A percentile compares a stretch with the other conserved stretches of the same genome.
These are phyloP conservation scores for Bacillus rossius DNA, from an alignment of 1,140 invertebrate genomes.

Conservation along the genomic window DNA sequence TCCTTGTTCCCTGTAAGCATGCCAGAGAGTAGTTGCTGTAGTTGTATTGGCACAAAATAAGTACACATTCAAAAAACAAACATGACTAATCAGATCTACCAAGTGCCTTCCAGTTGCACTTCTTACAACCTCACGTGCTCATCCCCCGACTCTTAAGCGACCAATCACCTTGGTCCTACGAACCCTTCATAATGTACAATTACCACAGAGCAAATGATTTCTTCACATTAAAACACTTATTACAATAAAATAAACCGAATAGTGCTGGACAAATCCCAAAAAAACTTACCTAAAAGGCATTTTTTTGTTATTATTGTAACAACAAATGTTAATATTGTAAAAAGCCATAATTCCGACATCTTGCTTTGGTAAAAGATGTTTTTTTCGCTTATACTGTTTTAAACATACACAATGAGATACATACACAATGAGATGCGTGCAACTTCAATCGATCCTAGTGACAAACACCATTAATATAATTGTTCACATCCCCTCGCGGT, in stretches of 20 bases:
- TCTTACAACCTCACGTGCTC: neutral
- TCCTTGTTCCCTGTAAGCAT: neutral
- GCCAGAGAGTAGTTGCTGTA: neutral
- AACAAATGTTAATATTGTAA: too few species aligned
- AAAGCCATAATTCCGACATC: too few species aligned
- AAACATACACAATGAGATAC: too few species aligned
- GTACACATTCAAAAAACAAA: slow-evolving; percentile 13
- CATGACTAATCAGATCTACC: neutral
- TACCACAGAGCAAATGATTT: neutral
- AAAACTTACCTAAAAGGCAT: too few species aligned
- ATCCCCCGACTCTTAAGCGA: neutral
- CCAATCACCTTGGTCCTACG: neutral
- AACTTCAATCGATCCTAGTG: neutral
- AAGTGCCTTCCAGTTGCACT: neutral
- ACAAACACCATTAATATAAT: neutral
- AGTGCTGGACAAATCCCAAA: too few species aligned
- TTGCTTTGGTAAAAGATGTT: too few species aligned
- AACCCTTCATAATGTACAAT: neutral
- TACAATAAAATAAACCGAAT: too few species aligned
- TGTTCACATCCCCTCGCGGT: neutral
- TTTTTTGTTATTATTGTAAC: too few species aligned
- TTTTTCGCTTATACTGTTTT: too few species aligned
- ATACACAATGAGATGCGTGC: neutral
- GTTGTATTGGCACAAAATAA: slow-evolving; percentile 14
- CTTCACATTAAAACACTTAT: too few species aligned